Conservation (phyloP, 2,113 vertebrate genomes). For the Fregetta grallaria region DNA sequence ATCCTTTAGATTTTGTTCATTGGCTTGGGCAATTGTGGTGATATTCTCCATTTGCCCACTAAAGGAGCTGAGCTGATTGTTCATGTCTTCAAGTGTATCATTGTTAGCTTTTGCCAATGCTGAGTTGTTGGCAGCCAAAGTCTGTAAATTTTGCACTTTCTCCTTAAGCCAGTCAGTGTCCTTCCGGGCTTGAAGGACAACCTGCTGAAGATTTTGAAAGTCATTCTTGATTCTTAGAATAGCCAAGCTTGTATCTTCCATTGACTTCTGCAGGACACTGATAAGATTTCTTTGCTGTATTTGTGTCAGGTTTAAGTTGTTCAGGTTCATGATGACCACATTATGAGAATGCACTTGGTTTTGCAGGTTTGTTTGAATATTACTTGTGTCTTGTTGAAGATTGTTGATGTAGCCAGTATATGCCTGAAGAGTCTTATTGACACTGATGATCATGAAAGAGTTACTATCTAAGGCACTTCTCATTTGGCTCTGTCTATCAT, state of each 20-base stretch:
- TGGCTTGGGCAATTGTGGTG: constrained; percentile 82
- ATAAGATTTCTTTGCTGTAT: constrained; percentile 86
- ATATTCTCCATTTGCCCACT: constrained; percentile 87
- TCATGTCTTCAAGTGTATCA: constrained; percentile 89
- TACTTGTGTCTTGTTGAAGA: constrained; percentile 84
- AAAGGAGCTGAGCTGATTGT: constrained; percentile 82
- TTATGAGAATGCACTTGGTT: constrained; percentile 85
- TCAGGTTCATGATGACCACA: constrained; percentile 81
- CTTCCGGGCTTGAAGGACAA: constrained; percentile 82
- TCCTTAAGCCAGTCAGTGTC: constrained; percentile 88
- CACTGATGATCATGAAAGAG: constrained; percentile 80
- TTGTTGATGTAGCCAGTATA: constrained; percentile 82
- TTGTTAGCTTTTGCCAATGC: constrained; percentile 86
- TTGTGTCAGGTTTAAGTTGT: constrained; percentile 91
- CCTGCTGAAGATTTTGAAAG: constrained; percentile 88
- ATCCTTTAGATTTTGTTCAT: constrained; percentile 86
- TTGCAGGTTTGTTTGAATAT: constrained; percentile 86
- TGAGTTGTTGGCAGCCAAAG: constrained; percentile 84
- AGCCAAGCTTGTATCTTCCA: constrained; percentile 86
- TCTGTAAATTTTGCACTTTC: constrained; percentile 87
- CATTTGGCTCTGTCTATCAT: constrained; percentile 85
- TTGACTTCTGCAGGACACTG: constrained; percentile 82
- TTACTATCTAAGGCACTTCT: constrained; percentile 85
- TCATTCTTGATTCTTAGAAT: constrained; percentile 88
- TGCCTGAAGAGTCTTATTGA: constrained; percentile 89